A percentile compares a stretch with the other conserved stretches of the same genome.
These are phyloP conservation scores for Antheraea mylitta DNA, from an alignment of 1,140 invertebrate genomes.

Conservation along the genomic window DNA sequence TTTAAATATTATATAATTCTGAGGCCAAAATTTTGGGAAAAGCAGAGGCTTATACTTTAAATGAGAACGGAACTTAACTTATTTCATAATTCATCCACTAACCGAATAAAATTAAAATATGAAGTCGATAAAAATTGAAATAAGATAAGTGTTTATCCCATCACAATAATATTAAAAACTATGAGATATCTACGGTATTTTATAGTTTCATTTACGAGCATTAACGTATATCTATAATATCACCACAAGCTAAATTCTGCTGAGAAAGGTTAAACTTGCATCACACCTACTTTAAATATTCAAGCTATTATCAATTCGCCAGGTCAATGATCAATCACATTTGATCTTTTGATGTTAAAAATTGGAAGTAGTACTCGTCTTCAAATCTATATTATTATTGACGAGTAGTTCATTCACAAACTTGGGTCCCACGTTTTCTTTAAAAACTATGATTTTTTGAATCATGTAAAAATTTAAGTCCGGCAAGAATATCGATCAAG, in stretches of 20 bases:
- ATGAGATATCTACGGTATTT: slow-evolving; percentile 33
- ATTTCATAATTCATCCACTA: slow-evolving; percentile 41
- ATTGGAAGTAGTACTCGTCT: neutral
- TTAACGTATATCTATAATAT: slow-evolving; percentile 47
- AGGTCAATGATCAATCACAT: neutral
- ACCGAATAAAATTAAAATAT: slow-evolving; percentile 22
- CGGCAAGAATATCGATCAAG: slow-evolving; percentile 55
- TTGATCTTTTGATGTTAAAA: neutral
- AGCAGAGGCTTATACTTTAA: slow-evolving; percentile 47
- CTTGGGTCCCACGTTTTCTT: slow-evolving; percentile 53
- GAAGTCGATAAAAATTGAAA: slow-evolving; percentile 45
- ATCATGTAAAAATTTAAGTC: slow-evolving; percentile 40
- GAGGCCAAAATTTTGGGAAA: slow-evolving; percentile 57
- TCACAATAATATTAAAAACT: slow-evolving; percentile 29
- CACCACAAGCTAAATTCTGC: slow-evolving; percentile 55
- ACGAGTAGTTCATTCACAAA: neutral
- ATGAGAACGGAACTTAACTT: slow-evolving; percentile 45
- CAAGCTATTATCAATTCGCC: neutral
- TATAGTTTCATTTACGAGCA: slow-evolving; percentile 58
- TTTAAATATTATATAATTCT: slow-evolving; percentile 32
- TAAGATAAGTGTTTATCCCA: slow-evolving; percentile 39
- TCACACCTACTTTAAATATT: slow-evolving; percentile 3
- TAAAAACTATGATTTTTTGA: slow-evolving; percentile 38
- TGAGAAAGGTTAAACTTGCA: slow-evolving; percentile 48
- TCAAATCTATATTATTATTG: neutral